Base-by-base conservation (phyloP, 2,113 vertebrate genomes). In the Oryzias curvinotus region DNA sequence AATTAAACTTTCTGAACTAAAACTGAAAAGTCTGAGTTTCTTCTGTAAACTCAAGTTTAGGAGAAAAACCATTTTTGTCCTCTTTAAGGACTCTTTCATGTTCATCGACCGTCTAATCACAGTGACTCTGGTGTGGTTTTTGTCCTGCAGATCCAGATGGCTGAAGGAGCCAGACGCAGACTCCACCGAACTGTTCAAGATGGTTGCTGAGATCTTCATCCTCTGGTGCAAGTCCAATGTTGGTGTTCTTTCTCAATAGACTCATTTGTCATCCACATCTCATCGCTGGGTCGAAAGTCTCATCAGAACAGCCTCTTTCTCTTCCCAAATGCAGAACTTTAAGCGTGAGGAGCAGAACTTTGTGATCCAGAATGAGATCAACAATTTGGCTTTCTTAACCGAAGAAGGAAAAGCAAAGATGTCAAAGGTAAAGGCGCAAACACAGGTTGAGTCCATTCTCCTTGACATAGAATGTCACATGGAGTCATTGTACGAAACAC, bases 291-390 rank as follows among this genome's bases (percentile, higher is more conserved):
- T 44, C 26, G 7, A 17, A 41, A 2, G 4, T 59, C 14, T 23
- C 1, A n/a, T 12, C 26, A 7, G 12, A 3, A 12, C 36, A 36
- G 36, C 41, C 30, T 47, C 7, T 64, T 18, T 75, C 1, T 71
- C 14, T 7, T 74, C 25, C 69, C 16, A 36, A 19, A 52, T 56
- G 42, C 78, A 99, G 97, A 99, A 99, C 88, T 99, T 99, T 85
- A 99, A 98, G 89, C 94, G 97, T 80, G 97, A 99, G 89, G 96
- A 99, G 88, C 97, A 99, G 85, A 99, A 99, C 91, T 99, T 98
- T 94, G 96, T 99, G 77, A 95, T 99, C 90, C 97, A 99, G 82
- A 98, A 99, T 88, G 96, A 98, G 91, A 99, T 99, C 88, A 99
- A 98, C 89, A 98, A 98, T 84, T 89, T 99, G 89, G 93, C 95